Conservation (phyloP, 2,797 vertebrate genomes). For the Neostethus bicornis region DNA sequence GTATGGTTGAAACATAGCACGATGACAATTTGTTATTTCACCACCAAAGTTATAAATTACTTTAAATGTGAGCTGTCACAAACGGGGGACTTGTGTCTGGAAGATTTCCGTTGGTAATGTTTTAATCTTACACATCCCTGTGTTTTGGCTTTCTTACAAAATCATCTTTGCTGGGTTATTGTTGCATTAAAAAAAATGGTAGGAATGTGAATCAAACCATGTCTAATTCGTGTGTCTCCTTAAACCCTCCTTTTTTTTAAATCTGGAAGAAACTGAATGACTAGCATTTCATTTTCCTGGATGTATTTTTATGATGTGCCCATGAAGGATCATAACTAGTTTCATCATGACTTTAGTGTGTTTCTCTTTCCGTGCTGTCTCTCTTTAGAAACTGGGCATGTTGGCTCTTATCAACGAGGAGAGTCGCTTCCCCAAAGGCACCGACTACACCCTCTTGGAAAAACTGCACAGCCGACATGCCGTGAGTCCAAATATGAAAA, state of each 20-base stretch:
- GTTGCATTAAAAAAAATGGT: conserved; percentile 7
- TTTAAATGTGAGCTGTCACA: conserved; percentile 21
- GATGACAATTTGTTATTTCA: conserved; percentile 55
- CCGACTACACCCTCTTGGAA: conserved; percentile 91
- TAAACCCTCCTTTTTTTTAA: conserved; percentile 26
- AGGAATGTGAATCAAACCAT: conserved; percentile 15
- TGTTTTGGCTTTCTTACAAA: conserved; percentile 9
- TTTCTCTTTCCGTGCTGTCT: conserved; percentile 46
- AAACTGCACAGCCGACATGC: conserved; percentile 91
- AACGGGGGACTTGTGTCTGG: conserved; percentile 18
- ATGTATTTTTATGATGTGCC: conserved; percentile 50
- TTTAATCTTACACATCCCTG: neutral
- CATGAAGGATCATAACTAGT: conserved; percentile 57
- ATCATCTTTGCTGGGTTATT: conserved; percentile 17
- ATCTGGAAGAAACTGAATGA: conserved; percentile 31
- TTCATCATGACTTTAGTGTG: conserved; percentile 51
- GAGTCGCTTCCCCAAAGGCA: conserved; percentile 94
- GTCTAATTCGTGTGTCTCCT: conserved; percentile 6
- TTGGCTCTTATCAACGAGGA: conserved; percentile 94
- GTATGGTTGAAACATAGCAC: conserved; percentile 36
- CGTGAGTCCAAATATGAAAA: conserved; percentile 74
- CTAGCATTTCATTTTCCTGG: conserved; percentile 40
- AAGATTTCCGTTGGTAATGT: conserved; percentile 8
- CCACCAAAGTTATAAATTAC: conserved; percentile 34
- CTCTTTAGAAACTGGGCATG: conserved; percentile 88